These are phyloP conservation scores for Leptosomus discolor DNA, from an alignment of 2,113 vertebrate species.

Conservation along the genomic window DNA sequence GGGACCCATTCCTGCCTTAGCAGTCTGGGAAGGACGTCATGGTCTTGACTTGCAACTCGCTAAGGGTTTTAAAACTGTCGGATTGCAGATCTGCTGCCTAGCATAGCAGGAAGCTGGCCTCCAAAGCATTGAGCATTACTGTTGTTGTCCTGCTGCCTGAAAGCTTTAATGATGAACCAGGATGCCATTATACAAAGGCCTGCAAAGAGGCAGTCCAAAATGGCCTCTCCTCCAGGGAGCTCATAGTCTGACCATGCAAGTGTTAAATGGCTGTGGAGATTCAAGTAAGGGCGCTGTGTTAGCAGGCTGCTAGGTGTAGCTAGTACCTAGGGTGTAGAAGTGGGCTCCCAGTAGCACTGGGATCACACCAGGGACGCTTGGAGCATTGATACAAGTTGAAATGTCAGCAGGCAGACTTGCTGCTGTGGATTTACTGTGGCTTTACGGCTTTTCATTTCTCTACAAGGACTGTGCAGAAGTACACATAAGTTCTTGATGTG, in stretches of 20 bases:
- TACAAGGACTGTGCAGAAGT: neutral
- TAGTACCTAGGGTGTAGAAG: accelerated
- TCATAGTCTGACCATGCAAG: neutral
- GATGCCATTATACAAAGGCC: neutral
- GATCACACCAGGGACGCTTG: neutral
- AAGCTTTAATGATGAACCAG: neutral
- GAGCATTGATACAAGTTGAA: neutral
- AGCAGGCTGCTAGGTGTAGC: neutral
- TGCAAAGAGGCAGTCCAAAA: neutral
- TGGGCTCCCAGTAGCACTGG: neutral
- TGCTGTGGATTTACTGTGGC: neutral
- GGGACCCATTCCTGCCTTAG: neutral
- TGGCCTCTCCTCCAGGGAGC: neutral
- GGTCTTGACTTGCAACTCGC: neutral
- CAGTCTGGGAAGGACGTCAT: neutral
- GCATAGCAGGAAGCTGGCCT: neutral
- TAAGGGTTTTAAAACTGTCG: neutral
- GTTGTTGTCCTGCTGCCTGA: neutral
- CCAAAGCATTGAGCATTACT: neutral
- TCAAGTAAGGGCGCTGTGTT: neutral
- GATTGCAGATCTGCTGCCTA: neutral
- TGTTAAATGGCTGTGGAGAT: neutral
- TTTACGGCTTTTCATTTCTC: neutral
- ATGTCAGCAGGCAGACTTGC: neutral
- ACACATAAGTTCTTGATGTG: neutral